Percentiles rank a stretch among this genome's conserved stretches.
Evolutionary conservation across 2,797 vertebrate species (phyloP).

Genomic region (Myiotriccus ornatus): DNA sequence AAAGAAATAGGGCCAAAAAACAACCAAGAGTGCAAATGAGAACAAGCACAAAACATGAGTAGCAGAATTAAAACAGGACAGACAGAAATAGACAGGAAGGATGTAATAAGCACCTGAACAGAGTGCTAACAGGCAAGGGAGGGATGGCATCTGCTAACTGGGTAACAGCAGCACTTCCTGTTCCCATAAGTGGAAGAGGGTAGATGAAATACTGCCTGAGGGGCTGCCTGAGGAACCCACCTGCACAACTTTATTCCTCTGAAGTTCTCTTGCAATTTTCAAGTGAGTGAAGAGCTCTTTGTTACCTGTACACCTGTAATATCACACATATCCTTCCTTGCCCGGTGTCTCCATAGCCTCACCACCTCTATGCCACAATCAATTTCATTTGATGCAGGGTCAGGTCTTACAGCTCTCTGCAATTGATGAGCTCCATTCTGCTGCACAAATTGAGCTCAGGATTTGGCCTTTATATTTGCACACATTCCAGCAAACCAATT

Average conservation of each 20-base stretch:
- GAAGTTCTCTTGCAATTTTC: background rate
- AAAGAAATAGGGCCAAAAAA: background rate
- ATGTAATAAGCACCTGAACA: background rate
- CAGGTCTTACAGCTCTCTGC: background rate
- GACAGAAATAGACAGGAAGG: background rate
- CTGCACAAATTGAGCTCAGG: background rate
- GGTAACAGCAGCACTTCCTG: background rate
- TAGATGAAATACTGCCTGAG: background rate
- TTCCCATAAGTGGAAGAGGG: background rate
- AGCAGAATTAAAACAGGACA: background rate
- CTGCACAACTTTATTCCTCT: background rate
- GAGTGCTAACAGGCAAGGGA: background rate
- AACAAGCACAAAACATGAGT: background rate
- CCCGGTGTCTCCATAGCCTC: background rate
- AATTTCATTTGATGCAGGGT: background rate
- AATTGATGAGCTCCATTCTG: background rate
- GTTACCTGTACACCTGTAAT: background rate
- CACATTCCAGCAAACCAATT: background rate
- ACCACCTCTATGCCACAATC: background rate
- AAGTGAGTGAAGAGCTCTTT: background rate
- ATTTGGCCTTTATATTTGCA: background rate
- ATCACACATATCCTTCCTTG: background rate
- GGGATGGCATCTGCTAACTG: background rate
- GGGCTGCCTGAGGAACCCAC: background rate
- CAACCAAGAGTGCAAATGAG: background rate